These are phyloP conservation scores for Acanthornis magna DNA, from an alignment of 2,797 vertebrate species.

Conservation along the genomic window DNA sequence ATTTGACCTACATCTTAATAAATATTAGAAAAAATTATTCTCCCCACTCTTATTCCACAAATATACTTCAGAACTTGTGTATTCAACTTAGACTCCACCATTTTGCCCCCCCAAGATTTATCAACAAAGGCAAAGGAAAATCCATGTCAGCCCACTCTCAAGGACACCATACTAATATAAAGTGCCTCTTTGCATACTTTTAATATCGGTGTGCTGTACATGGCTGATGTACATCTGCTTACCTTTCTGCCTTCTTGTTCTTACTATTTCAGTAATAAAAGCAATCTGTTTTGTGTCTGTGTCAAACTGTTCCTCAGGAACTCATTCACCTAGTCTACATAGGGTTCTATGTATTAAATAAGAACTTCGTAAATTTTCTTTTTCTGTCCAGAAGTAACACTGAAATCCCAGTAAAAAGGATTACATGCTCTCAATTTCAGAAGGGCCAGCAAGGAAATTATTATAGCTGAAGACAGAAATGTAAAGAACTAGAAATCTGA, in stretches of 20 bases:
- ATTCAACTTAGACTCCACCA: background rate
- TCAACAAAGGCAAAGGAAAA: background rate
- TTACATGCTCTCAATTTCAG: constrained; percentile 48
- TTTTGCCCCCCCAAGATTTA: background rate
- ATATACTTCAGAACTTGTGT: background rate
- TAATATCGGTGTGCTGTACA: background rate
- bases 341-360: background rate
- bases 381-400: constrained; percentile 8
- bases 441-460: constrained; percentile 38
- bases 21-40: constrained; percentile 36
- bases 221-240: background rate
- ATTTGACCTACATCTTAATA: constrained; percentile 66
- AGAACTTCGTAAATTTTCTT: background rate
- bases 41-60: background rate
- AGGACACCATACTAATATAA: background rate
- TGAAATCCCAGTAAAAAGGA: constrained; percentile 52
- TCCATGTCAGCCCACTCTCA: background rate
- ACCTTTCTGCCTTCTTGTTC: background rate
- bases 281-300: background rate
- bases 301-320: background rate
- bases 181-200: background rate
- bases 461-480: constrained; percentile 35
- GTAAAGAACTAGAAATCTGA: constrained; percentile 34
- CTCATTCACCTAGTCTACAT: background rate
- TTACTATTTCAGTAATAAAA: background rate